A percentile compares a stretch with the other conserved stretches of the same genome.
phyloP scores from a whole-genome alignment of 2,888 invertebrate species.

The Neocrepidodera transversa region DNA sequence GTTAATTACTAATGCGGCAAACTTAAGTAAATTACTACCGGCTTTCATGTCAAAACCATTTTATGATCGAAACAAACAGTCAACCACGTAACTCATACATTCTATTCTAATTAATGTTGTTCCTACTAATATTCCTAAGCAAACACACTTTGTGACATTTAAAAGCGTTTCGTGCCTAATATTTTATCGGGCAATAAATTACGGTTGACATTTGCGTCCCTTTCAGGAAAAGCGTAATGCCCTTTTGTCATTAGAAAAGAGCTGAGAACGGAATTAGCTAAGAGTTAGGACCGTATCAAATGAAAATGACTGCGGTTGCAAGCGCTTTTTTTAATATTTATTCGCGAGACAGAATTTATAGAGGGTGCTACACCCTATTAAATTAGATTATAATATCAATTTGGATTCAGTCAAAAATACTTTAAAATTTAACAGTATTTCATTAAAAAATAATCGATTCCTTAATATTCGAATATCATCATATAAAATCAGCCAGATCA shows the following conservation, averaged over 20 bases:
- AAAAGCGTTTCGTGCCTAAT: conserved; percentile 15
- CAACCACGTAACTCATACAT: conserved; percentile 3
- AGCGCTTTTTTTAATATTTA: conserved; percentile 16
- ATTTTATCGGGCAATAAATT: conserved; percentile 19
- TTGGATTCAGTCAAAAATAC: too few species aligned
- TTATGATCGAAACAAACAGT: neutral
- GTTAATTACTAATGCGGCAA: too few species aligned
- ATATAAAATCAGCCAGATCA: too few species aligned
- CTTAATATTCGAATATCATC: too few species aligned
- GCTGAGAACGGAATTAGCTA: conserved; percentile 16
- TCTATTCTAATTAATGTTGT: conserved; percentile 1
- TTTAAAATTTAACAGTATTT: too few species aligned
- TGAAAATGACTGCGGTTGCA: conserved; percentile 8
- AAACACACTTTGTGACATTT: conserved; percentile 15
- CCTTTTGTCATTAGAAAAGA: conserved; percentile 18
- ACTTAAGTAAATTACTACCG: neutral
- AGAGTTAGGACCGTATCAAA: conserved; percentile 21
- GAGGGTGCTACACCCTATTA: neutral
- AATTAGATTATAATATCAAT: too few species aligned
- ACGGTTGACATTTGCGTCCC: conserved; percentile 16
- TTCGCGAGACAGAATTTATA: neutral
- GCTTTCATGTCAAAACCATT: conserved; percentile 1
- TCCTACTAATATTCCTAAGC: conserved; percentile 4
- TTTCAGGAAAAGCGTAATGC: conserved; percentile 18
- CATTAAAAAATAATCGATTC: too few species aligned